Conservation (phyloP, 2,888 invertebrate species). For the Parapristionchus giblindavisi region DNA sequence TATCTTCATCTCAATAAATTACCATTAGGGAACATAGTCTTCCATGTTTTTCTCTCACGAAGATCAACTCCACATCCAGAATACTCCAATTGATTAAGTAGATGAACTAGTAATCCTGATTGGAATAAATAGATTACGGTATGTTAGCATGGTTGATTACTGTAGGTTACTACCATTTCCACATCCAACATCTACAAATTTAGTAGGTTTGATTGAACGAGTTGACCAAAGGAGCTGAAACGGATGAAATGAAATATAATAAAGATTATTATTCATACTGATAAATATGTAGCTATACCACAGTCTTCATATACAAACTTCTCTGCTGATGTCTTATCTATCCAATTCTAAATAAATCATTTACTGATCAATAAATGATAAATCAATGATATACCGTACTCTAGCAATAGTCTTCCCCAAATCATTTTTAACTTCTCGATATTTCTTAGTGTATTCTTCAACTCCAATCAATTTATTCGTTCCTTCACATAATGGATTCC, state of each 20-base stretch:
- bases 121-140: conserved; percentile 74
- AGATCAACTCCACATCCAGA: conserved; percentile 57
- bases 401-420: conserved; percentile 48
- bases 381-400: conserved; percentile 36
- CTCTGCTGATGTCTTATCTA: conserved; percentile 88
- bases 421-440: conserved; percentile 49
- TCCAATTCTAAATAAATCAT: conserved; percentile 79
- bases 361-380: neutral
- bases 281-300: conserved; percentile 87
- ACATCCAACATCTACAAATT: conserved; percentile 94
- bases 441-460: conserved; percentile 50
- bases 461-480: conserved; percentile 49
- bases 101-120: conserved; percentile 54
- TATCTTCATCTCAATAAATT: neutral
- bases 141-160: conserved; percentile 78
- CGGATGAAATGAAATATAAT: neutral
- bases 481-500: conserved; percentile 1
- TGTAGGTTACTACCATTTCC: conserved; percentile 91
- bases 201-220: conserved; percentile 38
- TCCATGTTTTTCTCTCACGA: conserved; percentile 86
- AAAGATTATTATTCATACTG: conserved; percentile 70
- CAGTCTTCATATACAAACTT: conserved; percentile 97
- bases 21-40: conserved; percentile 69
- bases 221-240: conserved; percentile 46
- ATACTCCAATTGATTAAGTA: conserved; percentile 53